phyloP scores from a whole-genome alignment of 2,797 vertebrate genomes.

The Molossus molossus region DNA sequence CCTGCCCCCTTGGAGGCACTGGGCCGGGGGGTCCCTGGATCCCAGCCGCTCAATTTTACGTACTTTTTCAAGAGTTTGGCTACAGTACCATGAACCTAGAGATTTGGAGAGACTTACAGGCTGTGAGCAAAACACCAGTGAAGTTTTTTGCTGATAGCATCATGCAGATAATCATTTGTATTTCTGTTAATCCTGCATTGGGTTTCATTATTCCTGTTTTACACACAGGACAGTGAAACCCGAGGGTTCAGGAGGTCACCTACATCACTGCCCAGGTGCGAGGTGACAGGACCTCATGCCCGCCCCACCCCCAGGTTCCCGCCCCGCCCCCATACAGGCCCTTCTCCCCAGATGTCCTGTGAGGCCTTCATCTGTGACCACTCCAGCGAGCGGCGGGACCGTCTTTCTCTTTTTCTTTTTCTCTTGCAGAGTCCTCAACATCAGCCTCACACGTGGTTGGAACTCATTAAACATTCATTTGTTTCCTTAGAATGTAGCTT shows the following conservation, averaged over 20 bases:
- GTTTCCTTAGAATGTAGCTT: slow-evolving; percentile 45
- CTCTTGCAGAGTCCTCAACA: background rate
- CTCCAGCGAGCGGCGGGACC: background rate
- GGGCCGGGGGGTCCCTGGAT: background rate
- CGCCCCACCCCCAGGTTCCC: background rate
- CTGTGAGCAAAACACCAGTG: background rate
- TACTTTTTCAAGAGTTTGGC: background rate
- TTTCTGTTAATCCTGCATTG: background rate
- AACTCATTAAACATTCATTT: slow-evolving; percentile 73
- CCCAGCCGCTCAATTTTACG: background rate
- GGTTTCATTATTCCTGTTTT: background rate
- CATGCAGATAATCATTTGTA: background rate
- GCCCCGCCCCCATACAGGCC: background rate
- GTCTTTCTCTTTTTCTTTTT: background rate
- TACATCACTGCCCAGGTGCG: background rate
- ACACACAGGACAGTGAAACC: background rate
- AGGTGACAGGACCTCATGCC: background rate
- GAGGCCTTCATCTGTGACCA: too few species aligned
- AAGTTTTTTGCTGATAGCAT: background rate
- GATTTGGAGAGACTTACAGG: background rate
- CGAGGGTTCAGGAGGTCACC: background rate
- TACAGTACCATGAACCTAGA: background rate
- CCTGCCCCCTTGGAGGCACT: background rate
- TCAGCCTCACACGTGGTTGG: background rate
- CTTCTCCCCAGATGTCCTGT: background rate